A percentile compares a stretch with the other conserved stretches of the same genome.
phyloP scores from a whole-genome alignment of 2,113 vertebrate species.

The Lamprologus ornatipinnis region DNA sequence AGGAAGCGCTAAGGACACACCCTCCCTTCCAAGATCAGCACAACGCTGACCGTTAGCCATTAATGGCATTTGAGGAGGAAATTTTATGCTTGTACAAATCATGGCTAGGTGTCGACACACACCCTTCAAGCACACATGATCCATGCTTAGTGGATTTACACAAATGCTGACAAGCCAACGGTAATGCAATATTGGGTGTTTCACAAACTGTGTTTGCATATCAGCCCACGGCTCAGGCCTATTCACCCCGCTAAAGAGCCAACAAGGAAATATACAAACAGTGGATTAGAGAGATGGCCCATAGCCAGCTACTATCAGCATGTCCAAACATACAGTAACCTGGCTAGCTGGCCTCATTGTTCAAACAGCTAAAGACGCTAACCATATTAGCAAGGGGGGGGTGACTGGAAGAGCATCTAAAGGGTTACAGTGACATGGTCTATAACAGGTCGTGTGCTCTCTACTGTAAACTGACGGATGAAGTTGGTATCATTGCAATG shows the following conservation, averaged over 20 bases:
- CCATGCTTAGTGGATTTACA: constrained; percentile 22
- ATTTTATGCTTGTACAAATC: background rate
- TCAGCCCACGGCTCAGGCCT: constrained; percentile 6
- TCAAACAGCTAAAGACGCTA: constrained; percentile 29
- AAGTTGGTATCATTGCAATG: background rate
- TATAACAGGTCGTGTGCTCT: background rate
- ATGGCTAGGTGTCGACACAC: background rate
- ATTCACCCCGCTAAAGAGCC: constrained; percentile 43
- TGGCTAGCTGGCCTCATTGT: constrained; percentile 15
- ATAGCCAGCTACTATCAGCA: constrained; percentile 48
- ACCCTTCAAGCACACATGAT: background rate
- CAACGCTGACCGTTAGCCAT: background rate
- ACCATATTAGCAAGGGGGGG: background rate
- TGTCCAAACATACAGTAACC: constrained; percentile 52
- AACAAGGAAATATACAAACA: constrained; percentile 62
- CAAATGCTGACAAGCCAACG: constrained; percentile 16
- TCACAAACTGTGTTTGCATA: constrained; percentile 46
- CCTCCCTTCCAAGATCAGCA: background rate
- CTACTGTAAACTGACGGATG: background rate
- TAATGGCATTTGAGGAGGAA: background rate
- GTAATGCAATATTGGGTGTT: constrained; percentile 31
- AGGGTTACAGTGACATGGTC: background rate
- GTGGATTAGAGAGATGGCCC: constrained; percentile 44
- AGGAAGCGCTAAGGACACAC: background rate
- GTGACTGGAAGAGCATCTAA: background rate